Base-by-base conservation (phyloP, 1,140 invertebrate genomes). In the Heliconius congener region DNA sequence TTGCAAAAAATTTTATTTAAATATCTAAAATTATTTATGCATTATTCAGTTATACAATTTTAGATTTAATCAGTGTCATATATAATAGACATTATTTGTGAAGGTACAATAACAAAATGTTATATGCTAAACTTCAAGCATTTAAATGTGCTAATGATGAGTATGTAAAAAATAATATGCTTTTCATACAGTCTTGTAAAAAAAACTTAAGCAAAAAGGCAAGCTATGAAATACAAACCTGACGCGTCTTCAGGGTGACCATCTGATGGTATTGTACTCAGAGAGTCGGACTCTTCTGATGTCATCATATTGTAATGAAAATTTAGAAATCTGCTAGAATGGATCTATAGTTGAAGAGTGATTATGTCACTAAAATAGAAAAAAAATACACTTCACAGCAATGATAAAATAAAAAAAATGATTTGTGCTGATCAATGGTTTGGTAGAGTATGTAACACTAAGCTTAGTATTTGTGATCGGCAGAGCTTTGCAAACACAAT, bases 221-320 rank as follows among this genome's bases (percentile, higher is more conserved):
- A 78, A 77, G 52, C 66, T 57, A 39, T 71, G 71, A 71, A 71
- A 74, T 72, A 82, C 76, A 82, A 81, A 93, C 92, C 91, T 87
- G 89, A 91, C 50, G 87, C 84, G 82, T 93, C 91, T 77, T 93
- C 92, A 23, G 88, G 85, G 60, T 93, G 90, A 46, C 88, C 86
- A 55, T 93, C 92, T 46, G 90, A 91, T 27, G 88, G 90, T 70
- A 90, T 82, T 9, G 88, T 91, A 81, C 88, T 90, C 80, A 91
- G 77, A 19, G 90, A 91, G 82, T 92, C 91, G 8, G 91, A 85
- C 81, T 93, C 92, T 73, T 93, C 92, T 19, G 92, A 88, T 27
- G 84, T 89, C 84, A 91, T 93, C 89, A 91, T 93, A 71, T 85
- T 88, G 76, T 76, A 82, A 78, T 71, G 39, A 42, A 23, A 77